phyloP scores from a whole-genome alignment of 2,797 vertebrate genomes.

The Lagodon rhomboides region DNA sequence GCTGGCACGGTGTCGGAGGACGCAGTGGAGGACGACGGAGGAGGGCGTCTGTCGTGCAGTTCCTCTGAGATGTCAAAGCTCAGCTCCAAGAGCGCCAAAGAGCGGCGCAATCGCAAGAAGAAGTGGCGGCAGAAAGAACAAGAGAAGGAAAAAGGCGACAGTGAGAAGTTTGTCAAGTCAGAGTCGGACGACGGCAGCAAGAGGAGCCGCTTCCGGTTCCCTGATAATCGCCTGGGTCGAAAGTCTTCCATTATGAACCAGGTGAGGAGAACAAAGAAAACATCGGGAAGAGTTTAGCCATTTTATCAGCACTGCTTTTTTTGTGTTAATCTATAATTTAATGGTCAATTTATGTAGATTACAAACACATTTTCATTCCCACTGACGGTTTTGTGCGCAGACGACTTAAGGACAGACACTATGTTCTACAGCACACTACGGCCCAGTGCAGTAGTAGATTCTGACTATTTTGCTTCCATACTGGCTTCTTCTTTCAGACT shows the following conservation, averaged over 20 bases:
- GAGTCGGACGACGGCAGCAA: conserved; percentile 97
- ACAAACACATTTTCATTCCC: not conserved
- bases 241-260: conserved; percentile 99
- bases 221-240: conserved; percentile 95
- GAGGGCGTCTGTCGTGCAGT: conserved; percentile 92
- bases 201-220: conserved; percentile 93
- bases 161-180: conserved; percentile 97
- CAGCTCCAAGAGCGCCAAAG: conserved; percentile 98
- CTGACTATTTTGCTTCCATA: too few relatives aligned
- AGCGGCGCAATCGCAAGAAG: conserved; percentile 95
- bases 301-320: not conserved
- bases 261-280: conserved; percentile 79
- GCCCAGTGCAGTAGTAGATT: too few relatives aligned
- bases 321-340: not conserved
- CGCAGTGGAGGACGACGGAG: conserved; percentile 94
- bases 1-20: conserved; percentile 98
- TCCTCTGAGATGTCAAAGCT: conserved; percentile 98
- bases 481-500: too few relatives aligned
- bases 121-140: conserved; percentile 96
- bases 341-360: not conserved
- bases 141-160: conserved; percentile 97
- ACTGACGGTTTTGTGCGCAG: not conserved
- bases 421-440: too few relatives aligned
- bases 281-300: not conserved
- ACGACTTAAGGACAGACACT: too few relatives aligned